Conservation (phyloP, 2,888 invertebrate species). For the Metellina segmentata region DNA sequence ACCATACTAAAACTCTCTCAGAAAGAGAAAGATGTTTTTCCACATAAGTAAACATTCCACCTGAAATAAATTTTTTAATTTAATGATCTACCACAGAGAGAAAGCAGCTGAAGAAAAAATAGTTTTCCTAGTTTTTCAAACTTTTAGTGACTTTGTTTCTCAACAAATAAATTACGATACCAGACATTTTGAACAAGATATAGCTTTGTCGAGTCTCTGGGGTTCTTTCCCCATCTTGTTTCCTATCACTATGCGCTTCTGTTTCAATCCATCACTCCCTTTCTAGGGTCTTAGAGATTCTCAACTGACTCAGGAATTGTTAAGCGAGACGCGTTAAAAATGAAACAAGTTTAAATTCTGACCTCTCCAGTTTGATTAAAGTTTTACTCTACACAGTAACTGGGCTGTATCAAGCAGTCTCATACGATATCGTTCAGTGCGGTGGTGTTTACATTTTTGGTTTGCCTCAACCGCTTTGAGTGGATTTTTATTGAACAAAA, state of each 20-base stretch:
- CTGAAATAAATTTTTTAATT: background rate
- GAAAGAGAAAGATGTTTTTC: background rate
- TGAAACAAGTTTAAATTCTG: background rate
- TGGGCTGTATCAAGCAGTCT: no score
- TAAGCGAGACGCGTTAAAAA: background rate
- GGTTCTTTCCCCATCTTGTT: background rate
- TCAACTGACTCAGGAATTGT: background rate
- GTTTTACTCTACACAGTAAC: no score
- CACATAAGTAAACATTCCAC: background rate
- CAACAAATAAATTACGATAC: background rate
- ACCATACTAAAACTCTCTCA: no score
- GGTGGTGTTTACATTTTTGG: no score
- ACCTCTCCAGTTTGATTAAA: no score
- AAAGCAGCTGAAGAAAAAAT: background rate
- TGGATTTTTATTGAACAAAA: no score
- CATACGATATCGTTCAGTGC: no score
- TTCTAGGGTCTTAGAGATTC: background rate
- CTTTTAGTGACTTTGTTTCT: background rate
- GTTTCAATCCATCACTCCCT: background rate
- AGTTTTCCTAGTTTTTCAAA: background rate
- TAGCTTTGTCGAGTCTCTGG: background rate
- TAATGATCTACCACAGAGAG: background rate
- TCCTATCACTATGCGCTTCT: background rate
- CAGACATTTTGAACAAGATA: background rate
- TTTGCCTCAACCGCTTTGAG: no score